Evolutionary conservation across 2,113 vertebrate genomes (phyloP), one percentile per base, ranked within the genome.

Genomic region (Brachyistius frenatus): DNA sequence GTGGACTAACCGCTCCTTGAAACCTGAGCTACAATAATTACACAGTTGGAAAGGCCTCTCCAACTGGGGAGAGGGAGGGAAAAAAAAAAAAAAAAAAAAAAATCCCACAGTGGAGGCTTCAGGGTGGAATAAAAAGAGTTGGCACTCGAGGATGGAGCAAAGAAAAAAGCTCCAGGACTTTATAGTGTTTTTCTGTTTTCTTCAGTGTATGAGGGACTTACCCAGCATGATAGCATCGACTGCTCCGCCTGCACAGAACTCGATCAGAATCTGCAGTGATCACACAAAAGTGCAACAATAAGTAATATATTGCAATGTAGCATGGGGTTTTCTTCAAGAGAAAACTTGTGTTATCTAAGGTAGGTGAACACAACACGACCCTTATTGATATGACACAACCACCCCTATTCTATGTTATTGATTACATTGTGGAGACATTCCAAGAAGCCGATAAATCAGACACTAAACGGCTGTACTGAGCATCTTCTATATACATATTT

Each of bases 161-260:
- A 73, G 66, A 66, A 84, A 23, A 88, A 80, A 47, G 64, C 66
- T 73, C 73, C 55, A 84, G 36, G 54, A 55, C 23, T 65, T 83
- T 47, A 78, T 61, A 70, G 36, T 47, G 54, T 54, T 52, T 80
- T 69, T 77, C 23, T 52, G 37, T 81, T 84, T 80, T 73, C 68
- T 76, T 76, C 76, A 44, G 41, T 53, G 73, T 66, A 78, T 13
- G 65, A 76, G 67, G 64, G 83, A 91, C 94, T 97, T 95, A 97
- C 98, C 98, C 91, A 99, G 91, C 97, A 99, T 99, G 78, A 99
- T 97, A 78, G 98, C 98, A 92, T 99, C 98, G 60, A 99, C 98
- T 52, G 98, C 98, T 90, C 98, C 98, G 84, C 98, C 98, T 13
- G 96, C 98, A 95, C 98, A 99, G 92, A 99, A 99, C 94, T 99